Conservation (phyloP, 2,113 vertebrate species). For the Poeciliopsis turrubarensis region DNA sequence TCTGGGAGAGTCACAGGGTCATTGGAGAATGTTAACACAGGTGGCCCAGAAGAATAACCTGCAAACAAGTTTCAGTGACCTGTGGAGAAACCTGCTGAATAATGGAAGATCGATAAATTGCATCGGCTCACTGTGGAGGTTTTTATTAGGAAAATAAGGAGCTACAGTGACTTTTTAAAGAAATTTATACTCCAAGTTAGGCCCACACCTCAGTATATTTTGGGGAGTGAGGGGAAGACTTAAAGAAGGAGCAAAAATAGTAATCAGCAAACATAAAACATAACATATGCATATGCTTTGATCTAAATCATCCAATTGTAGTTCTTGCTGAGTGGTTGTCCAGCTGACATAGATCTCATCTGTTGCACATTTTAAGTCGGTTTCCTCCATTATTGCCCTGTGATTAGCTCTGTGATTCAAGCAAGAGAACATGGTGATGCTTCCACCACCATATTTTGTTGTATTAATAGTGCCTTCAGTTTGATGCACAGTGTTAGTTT, state of each 20-base stretch:
- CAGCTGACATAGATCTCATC: background rate
- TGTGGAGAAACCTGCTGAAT: background rate
- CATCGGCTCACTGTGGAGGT: background rate
- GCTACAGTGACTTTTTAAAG: background rate
- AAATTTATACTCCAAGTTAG: background rate
- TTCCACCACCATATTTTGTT: background rate
- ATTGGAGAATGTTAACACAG: constrained; percentile 35
- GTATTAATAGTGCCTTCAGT: background rate
- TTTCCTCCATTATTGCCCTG: background rate
- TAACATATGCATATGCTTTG: too few relatives aligned
- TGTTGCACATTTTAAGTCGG: background rate
- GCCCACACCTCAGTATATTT: background rate
- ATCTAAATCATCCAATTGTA: background rate
- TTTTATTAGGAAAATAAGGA: background rate
- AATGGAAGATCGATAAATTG: background rate
- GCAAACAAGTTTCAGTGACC: background rate
- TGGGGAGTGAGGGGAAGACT: too few relatives aligned
- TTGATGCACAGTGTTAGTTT: background rate
- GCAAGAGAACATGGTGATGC: background rate
- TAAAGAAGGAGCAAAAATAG: too few relatives aligned
- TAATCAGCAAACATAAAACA: too few relatives aligned
- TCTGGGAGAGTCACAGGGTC: constrained; percentile 34
- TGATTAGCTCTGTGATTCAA: too few relatives aligned
- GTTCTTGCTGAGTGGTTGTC: background rate
- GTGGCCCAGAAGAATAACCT: constrained; percentile 37